Percentiles rank a stretch among this genome's conserved stretches.
Conservation (phyloP, 2,113 vertebrate species). For the Scytalopus superciliaris region DNA sequence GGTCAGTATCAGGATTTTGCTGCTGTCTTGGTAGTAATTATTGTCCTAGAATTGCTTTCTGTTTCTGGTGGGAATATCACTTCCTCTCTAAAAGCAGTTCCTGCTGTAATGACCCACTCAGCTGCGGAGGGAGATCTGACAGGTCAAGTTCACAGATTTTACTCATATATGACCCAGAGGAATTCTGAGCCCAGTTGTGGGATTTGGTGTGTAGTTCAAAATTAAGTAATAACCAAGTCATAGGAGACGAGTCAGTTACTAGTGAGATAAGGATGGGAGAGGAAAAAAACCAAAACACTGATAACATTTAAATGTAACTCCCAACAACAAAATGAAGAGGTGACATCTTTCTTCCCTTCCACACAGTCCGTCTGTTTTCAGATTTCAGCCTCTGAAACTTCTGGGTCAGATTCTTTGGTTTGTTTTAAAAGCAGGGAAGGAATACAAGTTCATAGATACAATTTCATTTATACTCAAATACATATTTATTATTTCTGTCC, state of each 20-base stretch:
- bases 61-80: neutral
- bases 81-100: neutral
- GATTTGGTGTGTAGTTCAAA: neutral
- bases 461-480: slow-evolving; percentile 14
- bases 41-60: neutral
- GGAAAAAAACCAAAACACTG: neutral
- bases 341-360: neutral
- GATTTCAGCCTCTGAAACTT: neutral
- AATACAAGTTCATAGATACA: neutral
- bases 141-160: neutral
- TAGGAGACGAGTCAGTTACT: neutral
- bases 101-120: neutral
- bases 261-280: neutral
- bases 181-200: neutral
- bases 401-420: neutral
- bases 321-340: neutral
- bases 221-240: neutral
- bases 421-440: neutral
- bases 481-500: neutral
- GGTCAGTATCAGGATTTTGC: neutral
- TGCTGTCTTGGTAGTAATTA: neutral
- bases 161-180: neutral
- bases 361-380: neutral
- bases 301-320: neutral
- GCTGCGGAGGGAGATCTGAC: neutral